Evolutionary conservation across 2,113 vertebrate species (phyloP).

Genomic region (Lanius collurio): DNA sequence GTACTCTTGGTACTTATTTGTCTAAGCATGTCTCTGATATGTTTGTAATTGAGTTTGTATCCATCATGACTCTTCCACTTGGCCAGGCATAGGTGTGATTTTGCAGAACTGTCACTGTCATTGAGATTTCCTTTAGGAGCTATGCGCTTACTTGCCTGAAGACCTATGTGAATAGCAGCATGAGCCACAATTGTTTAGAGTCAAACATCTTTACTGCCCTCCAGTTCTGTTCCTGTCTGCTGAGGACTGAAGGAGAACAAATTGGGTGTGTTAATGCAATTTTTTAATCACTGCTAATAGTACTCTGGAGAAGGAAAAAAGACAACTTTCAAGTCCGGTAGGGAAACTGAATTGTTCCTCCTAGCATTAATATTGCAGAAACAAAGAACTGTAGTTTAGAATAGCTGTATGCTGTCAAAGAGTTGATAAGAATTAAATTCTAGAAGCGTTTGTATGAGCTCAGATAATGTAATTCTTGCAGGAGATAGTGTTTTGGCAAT

Average conservation of each 20-base stretch:
- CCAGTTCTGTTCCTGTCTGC: not conserved
- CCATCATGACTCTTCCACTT: not conserved
- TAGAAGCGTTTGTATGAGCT: not conserved
- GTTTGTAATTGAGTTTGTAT: not conserved
- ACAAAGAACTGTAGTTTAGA: not conserved
- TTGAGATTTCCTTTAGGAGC: not conserved
- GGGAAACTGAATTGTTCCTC: not conserved
- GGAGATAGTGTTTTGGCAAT: not conserved
- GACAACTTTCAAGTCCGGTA: not conserved
- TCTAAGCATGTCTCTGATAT: not conserved
- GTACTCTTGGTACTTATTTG: not conserved
- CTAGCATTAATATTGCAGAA: not conserved
- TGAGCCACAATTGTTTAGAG: not conserved
- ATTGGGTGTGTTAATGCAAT: rapidly evolving
- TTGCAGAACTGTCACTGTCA: not conserved
- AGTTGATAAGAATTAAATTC: not conserved
- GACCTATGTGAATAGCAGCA: not conserved
- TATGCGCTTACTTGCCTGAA: not conserved
- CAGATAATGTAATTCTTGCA: not conserved
- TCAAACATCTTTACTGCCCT: not conserved
- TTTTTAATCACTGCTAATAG: not conserved
- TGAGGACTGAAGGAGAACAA: not conserved
- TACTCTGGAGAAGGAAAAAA: not conserved
- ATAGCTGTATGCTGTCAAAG: not conserved
- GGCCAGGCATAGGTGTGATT: not conserved